phyloP scores from a whole-genome alignment of 2,113 vertebrate species.

The Pteropus alecto region DNA sequence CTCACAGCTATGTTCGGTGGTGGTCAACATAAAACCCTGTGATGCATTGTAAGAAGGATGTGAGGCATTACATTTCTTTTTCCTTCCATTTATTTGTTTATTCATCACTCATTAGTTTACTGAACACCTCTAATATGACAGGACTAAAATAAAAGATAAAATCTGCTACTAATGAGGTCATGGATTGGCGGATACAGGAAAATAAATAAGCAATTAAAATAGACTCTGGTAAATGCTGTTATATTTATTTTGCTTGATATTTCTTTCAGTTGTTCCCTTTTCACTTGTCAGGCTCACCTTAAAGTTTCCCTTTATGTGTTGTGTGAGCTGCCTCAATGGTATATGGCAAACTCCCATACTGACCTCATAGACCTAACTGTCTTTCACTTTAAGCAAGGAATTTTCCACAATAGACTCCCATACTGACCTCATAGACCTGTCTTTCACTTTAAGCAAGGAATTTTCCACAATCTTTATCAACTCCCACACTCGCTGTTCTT shows the following conservation, averaged over 20 bases:
- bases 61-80: background rate
- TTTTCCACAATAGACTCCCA: background rate
- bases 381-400: background rate
- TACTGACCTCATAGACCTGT: background rate
- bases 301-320: background rate
- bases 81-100: background rate
- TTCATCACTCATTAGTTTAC: background rate
- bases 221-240: background rate
- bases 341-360: background rate
- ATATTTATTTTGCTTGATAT: background rate
- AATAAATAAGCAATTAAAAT: background rate
- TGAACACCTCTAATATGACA: background rate
- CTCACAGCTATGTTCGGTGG: background rate
- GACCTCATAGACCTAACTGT: background rate
- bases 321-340: background rate
- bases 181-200: background rate
- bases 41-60: background rate
- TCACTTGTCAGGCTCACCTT: background rate
- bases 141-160: background rate
- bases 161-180: background rate
- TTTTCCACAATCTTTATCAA: background rate
- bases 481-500: background rate
- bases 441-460: background rate
- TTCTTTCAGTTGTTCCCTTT: background rate
- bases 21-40: background rate